Percentiles rank a stretch among this genome's conserved stretches.
Evolutionary conservation across 2,888 invertebrate genomes (phyloP).

Genomic region (Megastigmus dorsalis): DNA sequence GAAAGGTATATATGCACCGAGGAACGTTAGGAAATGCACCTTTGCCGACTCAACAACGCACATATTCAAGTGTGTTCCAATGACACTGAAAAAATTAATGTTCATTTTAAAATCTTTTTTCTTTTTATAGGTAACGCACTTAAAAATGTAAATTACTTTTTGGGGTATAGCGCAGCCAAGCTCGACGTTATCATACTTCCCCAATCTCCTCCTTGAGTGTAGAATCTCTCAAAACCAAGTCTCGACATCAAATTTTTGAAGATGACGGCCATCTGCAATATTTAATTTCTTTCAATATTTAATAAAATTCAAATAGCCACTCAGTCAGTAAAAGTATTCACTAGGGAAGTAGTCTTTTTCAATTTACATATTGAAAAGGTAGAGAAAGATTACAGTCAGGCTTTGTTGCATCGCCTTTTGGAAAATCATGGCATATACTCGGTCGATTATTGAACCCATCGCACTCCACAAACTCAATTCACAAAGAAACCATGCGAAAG

Average conservation of each 20-base stretch:
- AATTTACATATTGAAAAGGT: no score
- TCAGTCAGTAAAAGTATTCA: no score
- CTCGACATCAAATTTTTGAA: conserved; percentile 77
- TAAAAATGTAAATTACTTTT: conserved; percentile 60
- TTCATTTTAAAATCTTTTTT: not conserved
- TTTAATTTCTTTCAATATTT: no score
- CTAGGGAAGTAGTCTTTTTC: no score
- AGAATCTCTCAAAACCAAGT: conserved; percentile 77
- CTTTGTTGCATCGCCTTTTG: no score
- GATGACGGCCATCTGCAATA: conserved; percentile 70
- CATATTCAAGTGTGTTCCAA: conserved; percentile 82
- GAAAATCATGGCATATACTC: no score
- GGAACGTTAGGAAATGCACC: conserved; percentile 68
- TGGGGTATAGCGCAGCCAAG: conserved; percentile 76
- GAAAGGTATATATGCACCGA: conserved; percentile 78
- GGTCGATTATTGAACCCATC: no score
- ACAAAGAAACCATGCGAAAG: no score
- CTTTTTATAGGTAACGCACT: not conserved
- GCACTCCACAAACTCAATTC: no score
- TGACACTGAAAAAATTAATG: conserved; percentile 69
- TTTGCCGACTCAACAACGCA: conserved; percentile 71
- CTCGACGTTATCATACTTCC: conserved; percentile 75
- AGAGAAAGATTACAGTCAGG: no score
- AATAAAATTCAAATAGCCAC: no score
- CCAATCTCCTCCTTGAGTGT: conserved; percentile 81